Evolutionary conservation across 2,113 vertebrate species (phyloP).

Genomic region (Lontra canadensis): DNA sequence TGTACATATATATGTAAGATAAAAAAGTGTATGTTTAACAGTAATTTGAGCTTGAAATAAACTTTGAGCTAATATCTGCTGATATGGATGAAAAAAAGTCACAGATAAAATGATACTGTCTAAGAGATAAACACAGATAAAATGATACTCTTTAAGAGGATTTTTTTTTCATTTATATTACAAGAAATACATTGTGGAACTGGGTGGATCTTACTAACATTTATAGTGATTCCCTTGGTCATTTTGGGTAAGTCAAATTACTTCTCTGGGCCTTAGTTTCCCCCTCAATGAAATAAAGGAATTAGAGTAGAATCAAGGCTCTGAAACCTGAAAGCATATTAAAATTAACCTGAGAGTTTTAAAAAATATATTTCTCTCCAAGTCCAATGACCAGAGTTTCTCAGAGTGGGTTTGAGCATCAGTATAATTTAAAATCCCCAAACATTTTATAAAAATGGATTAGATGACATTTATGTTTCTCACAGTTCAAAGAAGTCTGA

Average conservation of each 20-base stretch:
- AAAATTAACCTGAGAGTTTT: not conserved
- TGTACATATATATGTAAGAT: not conserved
- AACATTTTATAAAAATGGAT: not conserved
- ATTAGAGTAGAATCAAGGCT: not conserved
- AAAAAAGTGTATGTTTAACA: not conserved
- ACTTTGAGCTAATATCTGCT: not conserved
- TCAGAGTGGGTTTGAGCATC: not conserved
- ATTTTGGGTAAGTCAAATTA: not conserved
- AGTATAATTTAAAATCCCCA: not conserved
- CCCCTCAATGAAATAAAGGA: not conserved
- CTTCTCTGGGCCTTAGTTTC: not conserved
- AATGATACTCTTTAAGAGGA: not conserved
- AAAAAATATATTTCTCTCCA: not conserved
- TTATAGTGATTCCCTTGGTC: not conserved
- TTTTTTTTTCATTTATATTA: fast-evolving
- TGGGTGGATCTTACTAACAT: fast-evolving
- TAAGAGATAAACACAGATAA: not conserved
- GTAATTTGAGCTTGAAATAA: not conserved
- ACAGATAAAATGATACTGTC: not conserved
- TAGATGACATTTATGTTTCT: not conserved
- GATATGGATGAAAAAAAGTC: not conserved
- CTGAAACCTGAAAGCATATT: not conserved
- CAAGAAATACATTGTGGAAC: fast-evolving
- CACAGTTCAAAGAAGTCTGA: not conserved
- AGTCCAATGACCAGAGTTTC: not conserved